phyloP scores from a whole-genome alignment of 1,140 invertebrate genomes.

The Helicoverpa armigera region DNA sequence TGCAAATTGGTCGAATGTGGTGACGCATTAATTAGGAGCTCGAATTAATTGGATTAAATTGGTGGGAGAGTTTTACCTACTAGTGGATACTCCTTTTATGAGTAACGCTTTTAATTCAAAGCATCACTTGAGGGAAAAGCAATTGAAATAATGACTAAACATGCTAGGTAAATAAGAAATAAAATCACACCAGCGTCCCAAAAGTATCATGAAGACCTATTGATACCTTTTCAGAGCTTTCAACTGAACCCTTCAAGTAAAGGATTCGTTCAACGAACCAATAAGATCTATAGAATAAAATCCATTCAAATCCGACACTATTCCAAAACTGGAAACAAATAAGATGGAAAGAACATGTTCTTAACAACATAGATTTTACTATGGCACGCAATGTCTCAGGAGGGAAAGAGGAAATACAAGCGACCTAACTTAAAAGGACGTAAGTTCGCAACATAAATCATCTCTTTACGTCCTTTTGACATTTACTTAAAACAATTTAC shows the following conservation, averaged over 20 bases:
- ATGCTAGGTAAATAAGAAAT: neutral
- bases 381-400: slow-evolving; percentile 24
- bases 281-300: slow-evolving; percentile 34
- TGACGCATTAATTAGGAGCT: neutral
- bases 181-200: neutral
- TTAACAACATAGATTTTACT: slow-evolving; percentile 13
- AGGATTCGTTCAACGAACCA: slow-evolving; percentile 28
- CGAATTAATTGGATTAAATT: neutral
- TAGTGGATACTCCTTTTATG: no score
- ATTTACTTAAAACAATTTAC: neutral
- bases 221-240: slow-evolving; percentile 15
- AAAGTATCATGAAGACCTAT: neutral
- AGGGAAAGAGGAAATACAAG: slow-evolving; percentile 7
- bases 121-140: no score
- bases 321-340: slow-evolving; percentile 31
- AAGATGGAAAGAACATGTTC: slow-evolving; percentile 37
- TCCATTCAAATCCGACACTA: slow-evolving; percentile 43
- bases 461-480: neutral
- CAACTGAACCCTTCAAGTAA: slow-evolving; percentile 33
- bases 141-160: no score
- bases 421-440: neutral
- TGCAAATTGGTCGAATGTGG: neutral
- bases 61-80: no score
- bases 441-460: neutral
- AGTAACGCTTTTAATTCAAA: no score